Base-by-base conservation (phyloP, 2,888 invertebrate genomes). In the Itoplectis maculator region DNA sequence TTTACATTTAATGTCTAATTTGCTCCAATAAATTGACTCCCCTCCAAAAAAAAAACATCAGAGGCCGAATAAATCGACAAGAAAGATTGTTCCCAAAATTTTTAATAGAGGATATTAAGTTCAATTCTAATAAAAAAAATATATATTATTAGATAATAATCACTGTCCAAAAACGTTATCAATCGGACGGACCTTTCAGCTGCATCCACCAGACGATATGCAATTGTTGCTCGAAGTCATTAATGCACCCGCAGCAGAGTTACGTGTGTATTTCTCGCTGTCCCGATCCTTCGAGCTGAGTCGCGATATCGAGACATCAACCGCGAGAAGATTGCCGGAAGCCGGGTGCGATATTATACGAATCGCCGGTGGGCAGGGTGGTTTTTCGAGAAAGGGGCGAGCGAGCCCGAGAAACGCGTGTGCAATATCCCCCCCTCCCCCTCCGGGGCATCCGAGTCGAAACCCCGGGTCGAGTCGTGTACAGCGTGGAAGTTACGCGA, bases 281-380 rank as follows among this genome's bases (percentile, higher is more conserved):
- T 76, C 76, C 56, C 42, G 37, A 66, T 23, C 59, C 65, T 5
- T 65, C 45, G 35, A 49, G 63, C 6, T 54, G 29, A 40, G 29
- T 68, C 23, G 42, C 61, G 76, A 75, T 85, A 85, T 86, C 83
- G 84, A 86, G 86, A 86, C 86, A 83, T 86, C 83, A 84, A 73
- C 75, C n/a, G 70, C 59, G 61, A 80, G 76, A 86, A 69, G 81
- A 85, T 85, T 82, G 77, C 83, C 82, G 84, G 85, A 86, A 86
- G 82, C 78, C 63, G 18, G n/a, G 61, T 76, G 13, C n/a, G 51
- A 68, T 68, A 76, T 80, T 73, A 80, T 79, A 63, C 79, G 79
- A 83, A 84, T 85, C 74, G 84, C 61, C 45, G 11, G 54, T 49
- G 70, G 40, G 18, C 45, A 47, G 63, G 54, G 66, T 59, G 42